These are phyloP conservation scores for Pocillopora damicornis DNA, from an alignment of 64 coral and sea anemone species.

Conservation along the genomic window DNA sequence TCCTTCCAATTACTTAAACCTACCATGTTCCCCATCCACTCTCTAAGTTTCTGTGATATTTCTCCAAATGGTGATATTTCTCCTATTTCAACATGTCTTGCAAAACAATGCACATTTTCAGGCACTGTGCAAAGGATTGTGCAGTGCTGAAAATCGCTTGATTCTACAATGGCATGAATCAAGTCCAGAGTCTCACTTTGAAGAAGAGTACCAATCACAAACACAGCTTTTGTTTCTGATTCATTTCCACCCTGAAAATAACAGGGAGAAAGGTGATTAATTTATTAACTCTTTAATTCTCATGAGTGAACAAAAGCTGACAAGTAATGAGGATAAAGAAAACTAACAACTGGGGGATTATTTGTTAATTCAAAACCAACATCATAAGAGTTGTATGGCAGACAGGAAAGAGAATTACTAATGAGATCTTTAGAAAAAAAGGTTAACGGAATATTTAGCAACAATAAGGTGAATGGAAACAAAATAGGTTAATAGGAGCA, in stretches of 20 bases:
- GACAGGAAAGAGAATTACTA: too few species aligned
- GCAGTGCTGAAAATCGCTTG: constrained; percentile 88
- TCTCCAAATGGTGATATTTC: constrained; percentile 82
- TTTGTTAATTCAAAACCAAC: too few species aligned
- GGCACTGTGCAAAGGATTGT: constrained; percentile 71
- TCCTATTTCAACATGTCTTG: constrained; percentile 25
- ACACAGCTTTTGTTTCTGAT: constrained; percentile 91
- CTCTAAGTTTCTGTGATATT: constrained; percentile 66
- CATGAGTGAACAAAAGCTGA: too few species aligned
- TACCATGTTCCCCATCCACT: constrained; percentile 92
- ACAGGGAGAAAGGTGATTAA: neutral
- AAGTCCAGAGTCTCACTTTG: constrained; percentile 59
- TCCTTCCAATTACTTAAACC: neutral
- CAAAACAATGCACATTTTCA: constrained; percentile 66
- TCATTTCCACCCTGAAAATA: constrained; percentile 71
- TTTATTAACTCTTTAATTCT: too few species aligned
- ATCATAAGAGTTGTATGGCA: too few species aligned
- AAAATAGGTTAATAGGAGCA: too few species aligned
- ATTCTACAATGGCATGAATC: constrained; percentile 59
- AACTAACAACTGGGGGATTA: too few species aligned
- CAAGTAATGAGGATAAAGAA: too few species aligned
- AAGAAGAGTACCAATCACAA: constrained; percentile 68
- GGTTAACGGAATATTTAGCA: too few species aligned
- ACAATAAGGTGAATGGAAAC: too few species aligned
- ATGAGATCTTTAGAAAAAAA: too few species aligned